Percentiles rank a stretch among this genome's conserved stretches.
These are phyloP conservation scores for Brachionus calyciflorus DNA, from an alignment of 1,140 invertebrate genomes.

Conservation along the genomic window DNA sequence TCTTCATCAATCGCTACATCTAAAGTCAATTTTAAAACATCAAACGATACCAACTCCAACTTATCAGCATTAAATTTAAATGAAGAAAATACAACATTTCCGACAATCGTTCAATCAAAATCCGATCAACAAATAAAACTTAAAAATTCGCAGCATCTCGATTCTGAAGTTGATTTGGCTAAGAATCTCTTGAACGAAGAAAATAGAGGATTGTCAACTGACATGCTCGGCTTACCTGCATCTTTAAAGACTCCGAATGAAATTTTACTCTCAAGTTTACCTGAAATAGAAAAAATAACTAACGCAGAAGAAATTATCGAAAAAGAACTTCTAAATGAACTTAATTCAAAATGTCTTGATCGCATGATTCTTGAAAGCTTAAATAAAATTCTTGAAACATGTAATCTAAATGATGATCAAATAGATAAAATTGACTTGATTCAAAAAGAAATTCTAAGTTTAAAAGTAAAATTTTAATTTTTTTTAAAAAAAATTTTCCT, in stretches of 20 bases:
- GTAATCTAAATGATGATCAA: not conserved
- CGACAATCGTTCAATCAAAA: not conserved
- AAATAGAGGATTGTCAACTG: conserved; percentile 13
- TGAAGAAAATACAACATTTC: not conserved
- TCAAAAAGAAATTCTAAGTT: not conserved
- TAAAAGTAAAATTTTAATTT: not conserved
- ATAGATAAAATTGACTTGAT: not conserved
- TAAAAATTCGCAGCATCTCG: not conserved
- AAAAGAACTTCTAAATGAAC: not conserved
- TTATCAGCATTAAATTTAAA: not conserved
- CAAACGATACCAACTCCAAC: not conserved
- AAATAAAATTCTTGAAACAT: conserved; percentile 2
- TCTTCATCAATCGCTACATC: not conserved
- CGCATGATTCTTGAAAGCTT: not conserved
- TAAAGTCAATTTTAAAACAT: not conserved
- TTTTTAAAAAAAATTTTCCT: not conserved
- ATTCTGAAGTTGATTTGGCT: conserved; percentile 1
- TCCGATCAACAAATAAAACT: not conserved
- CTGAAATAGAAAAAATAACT: conserved; percentile 6
- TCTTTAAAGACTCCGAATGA: not conserved
- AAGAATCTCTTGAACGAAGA: not conserved
- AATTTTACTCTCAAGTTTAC: not conserved
- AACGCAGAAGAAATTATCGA: conserved; percentile 10
- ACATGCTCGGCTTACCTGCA: conserved; percentile 37
- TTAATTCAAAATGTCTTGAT: not conserved